phyloP scores from a whole-genome alignment of 2,797 vertebrate species.

The Sarcoramphus papa region DNA sequence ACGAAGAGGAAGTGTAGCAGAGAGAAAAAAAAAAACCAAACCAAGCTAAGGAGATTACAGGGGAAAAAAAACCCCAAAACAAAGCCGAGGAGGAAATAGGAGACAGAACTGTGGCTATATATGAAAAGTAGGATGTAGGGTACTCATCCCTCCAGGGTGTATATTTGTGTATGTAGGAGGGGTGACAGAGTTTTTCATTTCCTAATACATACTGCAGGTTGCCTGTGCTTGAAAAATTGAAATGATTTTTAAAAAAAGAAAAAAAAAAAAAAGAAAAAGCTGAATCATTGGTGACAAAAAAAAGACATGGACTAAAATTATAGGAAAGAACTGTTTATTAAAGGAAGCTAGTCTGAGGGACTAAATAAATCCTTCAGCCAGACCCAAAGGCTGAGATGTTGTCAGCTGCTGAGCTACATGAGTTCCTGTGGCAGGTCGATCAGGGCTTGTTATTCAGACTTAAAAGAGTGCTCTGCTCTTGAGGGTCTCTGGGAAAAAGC shows the following conservation, averaged over 20 bases:
- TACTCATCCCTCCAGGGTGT: not conserved
- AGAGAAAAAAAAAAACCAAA: not conserved
- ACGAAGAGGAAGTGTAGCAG: not conserved
- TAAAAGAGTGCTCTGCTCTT: not conserved
- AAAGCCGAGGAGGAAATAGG: not conserved
- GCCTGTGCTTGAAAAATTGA: not conserved
- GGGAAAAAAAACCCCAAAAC: not conserved
- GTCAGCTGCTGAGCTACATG: not conserved
- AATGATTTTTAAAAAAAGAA: not conserved
- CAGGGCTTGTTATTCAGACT: not conserved
- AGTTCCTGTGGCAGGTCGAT: accelerated
- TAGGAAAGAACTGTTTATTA: not conserved
- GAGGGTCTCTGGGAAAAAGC: not conserved
- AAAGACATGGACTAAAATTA: not conserved
- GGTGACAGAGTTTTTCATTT: not conserved
- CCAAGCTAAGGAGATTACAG: not conserved
- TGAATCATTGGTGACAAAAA: not conserved
- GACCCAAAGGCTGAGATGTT: not conserved
- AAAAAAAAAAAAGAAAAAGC: accelerated
- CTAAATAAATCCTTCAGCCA: not conserved
- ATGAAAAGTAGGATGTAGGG: not conserved
- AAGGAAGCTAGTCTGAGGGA: not conserved
- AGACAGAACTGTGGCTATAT: not conserved
- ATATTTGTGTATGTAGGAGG: not conserved
- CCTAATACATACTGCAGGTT: accelerated